A percentile compares a stretch with the other conserved stretches of the same genome.
Conservation (phyloP, 2,888 invertebrate species). For the Perizoma flavofasciatum region DNA sequence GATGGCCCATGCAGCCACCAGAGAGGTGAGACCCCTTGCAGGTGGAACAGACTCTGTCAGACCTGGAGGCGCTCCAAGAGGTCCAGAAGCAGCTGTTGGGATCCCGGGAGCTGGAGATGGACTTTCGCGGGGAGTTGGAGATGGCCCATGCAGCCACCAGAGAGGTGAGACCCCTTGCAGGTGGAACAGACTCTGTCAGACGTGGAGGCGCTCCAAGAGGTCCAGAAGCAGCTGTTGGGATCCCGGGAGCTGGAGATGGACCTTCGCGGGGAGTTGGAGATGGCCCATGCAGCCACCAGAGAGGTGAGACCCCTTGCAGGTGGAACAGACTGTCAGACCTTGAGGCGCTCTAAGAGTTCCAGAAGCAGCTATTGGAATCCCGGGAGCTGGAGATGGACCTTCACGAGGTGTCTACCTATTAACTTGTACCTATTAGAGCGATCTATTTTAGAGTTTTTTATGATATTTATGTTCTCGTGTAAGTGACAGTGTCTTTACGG, state of each 20-base stretch:
- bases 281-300: conserved; percentile 92
- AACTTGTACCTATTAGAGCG: too few species aligned
- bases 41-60: neutral
- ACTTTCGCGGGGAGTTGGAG: conserved; percentile 97
- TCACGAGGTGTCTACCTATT: conserved; percentile 97
- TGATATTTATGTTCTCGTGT: too few species aligned
- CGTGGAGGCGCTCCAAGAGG: conserved; percentile 94
- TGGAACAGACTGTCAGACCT: conserved; percentile 97
- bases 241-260: conserved; percentile 97
- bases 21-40: too few species aligned
- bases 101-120: conserved; percentile 97
- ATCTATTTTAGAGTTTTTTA: too few species aligned
- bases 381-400: conserved; percentile 97
- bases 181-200: neutral
- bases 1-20: conserved; percentile 91
- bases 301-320: conserved; percentile 86
- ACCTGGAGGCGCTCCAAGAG: conserved; percentile 93
- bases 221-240: too few species aligned
- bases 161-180: too few species aligned
- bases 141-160: conserved; percentile 92
- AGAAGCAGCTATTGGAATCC: conserved; percentile 98
- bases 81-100: conserved; percentile 99
- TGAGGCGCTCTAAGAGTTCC: conserved; percentile 96
- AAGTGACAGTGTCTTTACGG: too few species aligned
- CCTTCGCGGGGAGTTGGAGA: conserved; percentile 97